Conservation (phyloP, 2,113 vertebrate species). For the Tachysurus vachellii region DNA sequence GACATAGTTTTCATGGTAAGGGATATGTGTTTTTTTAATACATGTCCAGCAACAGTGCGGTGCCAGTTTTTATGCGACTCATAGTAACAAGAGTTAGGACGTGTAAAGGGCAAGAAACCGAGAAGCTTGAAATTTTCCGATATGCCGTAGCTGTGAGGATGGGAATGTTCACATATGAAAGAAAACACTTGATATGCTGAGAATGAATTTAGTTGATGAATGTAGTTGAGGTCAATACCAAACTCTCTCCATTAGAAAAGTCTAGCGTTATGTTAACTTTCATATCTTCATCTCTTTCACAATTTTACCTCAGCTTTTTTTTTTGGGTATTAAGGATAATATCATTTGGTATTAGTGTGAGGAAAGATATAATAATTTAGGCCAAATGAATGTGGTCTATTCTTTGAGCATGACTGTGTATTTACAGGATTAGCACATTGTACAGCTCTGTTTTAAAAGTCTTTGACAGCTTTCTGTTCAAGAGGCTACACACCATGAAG, state of each 20-base stretch:
- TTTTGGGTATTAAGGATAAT: neutral
- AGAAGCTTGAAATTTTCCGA: neutral
- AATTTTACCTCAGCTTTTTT: no score
- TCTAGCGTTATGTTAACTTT: neutral
- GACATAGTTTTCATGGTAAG: neutral
- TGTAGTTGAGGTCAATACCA: neutral
- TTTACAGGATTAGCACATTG: neutral
- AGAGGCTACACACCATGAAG: conserved; percentile 27
- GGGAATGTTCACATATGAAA: neutral
- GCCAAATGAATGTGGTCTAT: neutral
- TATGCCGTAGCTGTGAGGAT: neutral
- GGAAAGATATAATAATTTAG: neutral
- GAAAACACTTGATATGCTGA: neutral
- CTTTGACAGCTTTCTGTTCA: neutral
- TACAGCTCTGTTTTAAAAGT: neutral
- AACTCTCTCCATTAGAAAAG: neutral
- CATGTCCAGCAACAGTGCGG: neutral
- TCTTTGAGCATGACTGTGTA: neutral
- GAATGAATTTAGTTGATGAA: neutral
- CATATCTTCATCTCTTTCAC: neutral
- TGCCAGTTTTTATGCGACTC: neutral
- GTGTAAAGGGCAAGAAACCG: neutral
- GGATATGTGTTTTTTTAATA: neutral
- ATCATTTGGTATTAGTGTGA: neutral
- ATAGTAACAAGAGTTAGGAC: neutral